Percentiles rank a stretch among this genome's conserved stretches.
Conservation (phyloP, 2,797 vertebrate species). For the Anas bernieri region DNA sequence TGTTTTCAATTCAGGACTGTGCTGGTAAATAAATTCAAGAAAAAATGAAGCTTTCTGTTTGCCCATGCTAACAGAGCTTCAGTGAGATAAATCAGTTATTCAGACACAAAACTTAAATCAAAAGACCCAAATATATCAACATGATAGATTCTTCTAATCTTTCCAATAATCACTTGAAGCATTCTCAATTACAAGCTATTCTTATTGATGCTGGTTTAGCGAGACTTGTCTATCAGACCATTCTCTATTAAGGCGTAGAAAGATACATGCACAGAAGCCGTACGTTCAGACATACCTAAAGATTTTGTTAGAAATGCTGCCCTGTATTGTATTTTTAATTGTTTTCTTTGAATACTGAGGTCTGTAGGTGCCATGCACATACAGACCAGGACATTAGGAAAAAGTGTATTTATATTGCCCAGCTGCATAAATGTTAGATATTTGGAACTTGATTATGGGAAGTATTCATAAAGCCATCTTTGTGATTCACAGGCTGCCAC, state of each 20-base stretch:
- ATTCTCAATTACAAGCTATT: slow-evolving; percentile 14
- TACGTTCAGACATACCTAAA: accelerated
- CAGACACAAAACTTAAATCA: slow-evolving; percentile 40
- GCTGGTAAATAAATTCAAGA: slow-evolving; percentile 20
- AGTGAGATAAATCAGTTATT: neutral
- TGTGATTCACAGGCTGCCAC: neutral
- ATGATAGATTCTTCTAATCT: slow-evolving; percentile 33
- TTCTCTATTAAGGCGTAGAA: neutral
- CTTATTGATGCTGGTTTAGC: neutral
- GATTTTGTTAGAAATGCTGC: neutral
- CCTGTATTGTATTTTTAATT: neutral
- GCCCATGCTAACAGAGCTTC: neutral
- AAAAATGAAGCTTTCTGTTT: slow-evolving; percentile 49
- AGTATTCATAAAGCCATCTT: neutral
- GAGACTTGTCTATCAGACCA: neutral
- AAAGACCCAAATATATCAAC: neutral
- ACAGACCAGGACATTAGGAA: neutral
- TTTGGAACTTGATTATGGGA: neutral
- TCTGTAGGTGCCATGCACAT: neutral
- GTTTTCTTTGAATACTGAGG: neutral
- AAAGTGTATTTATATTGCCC: neutral
- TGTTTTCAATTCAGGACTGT: slow-evolving; percentile 27
- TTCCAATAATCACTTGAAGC: slow-evolving; percentile 52
- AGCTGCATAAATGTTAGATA: neutral
- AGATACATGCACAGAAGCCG: neutral